phyloP scores from a whole-genome alignment of 2,797 vertebrate genomes.

The Lagodon rhomboides region DNA sequence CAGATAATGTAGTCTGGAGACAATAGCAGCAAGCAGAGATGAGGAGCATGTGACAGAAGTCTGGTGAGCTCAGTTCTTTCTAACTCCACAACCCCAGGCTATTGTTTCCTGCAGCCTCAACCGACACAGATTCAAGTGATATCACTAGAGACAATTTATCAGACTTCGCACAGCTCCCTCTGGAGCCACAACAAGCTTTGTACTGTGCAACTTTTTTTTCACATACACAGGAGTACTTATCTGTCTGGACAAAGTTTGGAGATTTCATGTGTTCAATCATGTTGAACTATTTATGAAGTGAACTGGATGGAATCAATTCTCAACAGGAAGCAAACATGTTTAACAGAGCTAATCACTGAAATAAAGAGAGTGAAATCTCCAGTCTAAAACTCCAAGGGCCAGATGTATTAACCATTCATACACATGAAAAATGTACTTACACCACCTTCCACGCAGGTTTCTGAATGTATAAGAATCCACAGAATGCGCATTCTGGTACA shows the following conservation, averaged over 20 bases:
- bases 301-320: not conserved
- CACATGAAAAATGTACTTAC: too few species aligned
- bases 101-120: not conserved
- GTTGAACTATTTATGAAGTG: too few species aligned
- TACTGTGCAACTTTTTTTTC: not conserved
- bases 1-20: not conserved
- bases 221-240: not conserved
- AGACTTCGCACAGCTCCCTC: not conserved
- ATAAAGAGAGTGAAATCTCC: too few species aligned
- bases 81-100: not conserved
- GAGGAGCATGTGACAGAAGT: not conserved
- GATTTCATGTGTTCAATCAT: not conserved
- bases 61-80: not conserved
- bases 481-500: too few species aligned
- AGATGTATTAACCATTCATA: too few species aligned
- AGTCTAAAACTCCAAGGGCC: too few species aligned
- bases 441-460: too few species aligned
- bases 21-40: not conserved
- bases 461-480: too few species aligned
- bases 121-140: not conserved
- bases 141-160: not conserved
- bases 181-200: too few species aligned
- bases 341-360: not conserved
- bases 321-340: not conserved
- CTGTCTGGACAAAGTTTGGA: too few species aligned